Base-by-base conservation (phyloP, 2,113 vertebrate species). In the Phalacrocorax carbo region DNA sequence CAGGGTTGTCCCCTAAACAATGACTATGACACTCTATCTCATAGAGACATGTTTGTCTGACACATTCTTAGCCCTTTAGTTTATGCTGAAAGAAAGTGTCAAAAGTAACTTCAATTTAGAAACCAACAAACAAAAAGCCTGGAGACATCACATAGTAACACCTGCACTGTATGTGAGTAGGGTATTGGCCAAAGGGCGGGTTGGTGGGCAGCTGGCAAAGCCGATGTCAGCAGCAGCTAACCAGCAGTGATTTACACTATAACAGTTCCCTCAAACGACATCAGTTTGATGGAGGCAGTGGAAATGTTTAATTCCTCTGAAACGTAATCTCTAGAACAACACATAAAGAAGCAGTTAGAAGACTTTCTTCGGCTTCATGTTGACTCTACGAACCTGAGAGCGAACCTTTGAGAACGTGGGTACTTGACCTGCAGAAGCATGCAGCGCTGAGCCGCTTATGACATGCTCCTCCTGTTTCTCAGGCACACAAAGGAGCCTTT, bases 151-250 rank as follows among this genome's bases (percentile, higher is more conserved):
- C 20, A 2, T 1, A 25, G 44, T 26, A 19, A 32, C 10, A 3
- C 0, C 20, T 16, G 36, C 7, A 1, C 13, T 11, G 26, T 15
- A 1, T 14, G n/a, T 3, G 46, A 26, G 4, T 1, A 13, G 42
- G 44, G 7, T 38, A 6, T 19, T 76, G 52, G 14, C n/a, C 36
- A 5, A 3, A 16, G 83, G 34, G 44, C 23, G 26, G 40, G 13
- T 2, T 11, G n/a, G 38, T 26, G 48, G 65, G 36, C 49, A 30
- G 1, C 32, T 30, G 46, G 40, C 36, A 9, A 9, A 71, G 84
- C 80, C 42, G 51, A 9, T n/a, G 21, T 44, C 16, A 2, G 42
- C 20, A 30, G 69, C 69, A 25, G 42, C 7, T 32, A 14, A 8
- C 36, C 25, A 10, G 17, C 38, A 13, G n/a, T 0, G 0, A 26